A percentile compares a stretch with the other conserved stretches of the same genome.
Evolutionary conservation across 2,797 vertebrate genomes (phyloP).

Genomic region (Arnoldichthys spilopterus): DNA sequence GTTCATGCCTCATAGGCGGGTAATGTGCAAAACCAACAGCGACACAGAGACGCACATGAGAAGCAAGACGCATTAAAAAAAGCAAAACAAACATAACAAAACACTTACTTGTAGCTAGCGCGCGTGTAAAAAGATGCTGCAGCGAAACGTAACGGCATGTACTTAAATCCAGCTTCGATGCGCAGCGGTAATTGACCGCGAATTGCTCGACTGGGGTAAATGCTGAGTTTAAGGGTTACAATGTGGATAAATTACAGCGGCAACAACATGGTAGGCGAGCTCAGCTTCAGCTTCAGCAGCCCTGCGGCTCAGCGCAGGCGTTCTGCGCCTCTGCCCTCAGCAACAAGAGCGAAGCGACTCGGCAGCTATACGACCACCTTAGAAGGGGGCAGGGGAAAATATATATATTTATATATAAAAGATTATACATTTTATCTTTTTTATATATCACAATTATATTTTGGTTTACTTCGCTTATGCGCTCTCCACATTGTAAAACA

Average conservation of each 20-base stretch:
- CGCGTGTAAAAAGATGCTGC: conserved; percentile 29
- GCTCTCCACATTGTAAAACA: neutral
- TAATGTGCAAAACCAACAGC: conserved; percentile 1
- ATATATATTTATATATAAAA: no score
- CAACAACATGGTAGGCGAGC: conserved; percentile 47
- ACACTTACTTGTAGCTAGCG: conserved; percentile 54
- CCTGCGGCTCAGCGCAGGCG: conserved; percentile 39
- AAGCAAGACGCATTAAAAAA: neutral
- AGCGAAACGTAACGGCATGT: conserved; percentile 28
- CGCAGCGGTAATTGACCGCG: conserved; percentile 31
- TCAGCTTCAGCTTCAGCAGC: neutral
- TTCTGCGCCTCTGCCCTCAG: conserved; percentile 21
- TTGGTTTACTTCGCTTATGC: no score
- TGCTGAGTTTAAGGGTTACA: conserved; percentile 27
- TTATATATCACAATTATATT: no score
- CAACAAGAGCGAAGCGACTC: neutral
- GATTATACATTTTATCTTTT: no score
- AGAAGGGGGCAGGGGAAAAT: no score
- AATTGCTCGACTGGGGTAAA: neutral
- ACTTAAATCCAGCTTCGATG: conserved; percentile 22
- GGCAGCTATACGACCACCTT: neutral
- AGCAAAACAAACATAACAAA: neutral
- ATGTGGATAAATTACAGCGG: conserved; percentile 39
- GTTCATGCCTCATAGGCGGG: neutral
- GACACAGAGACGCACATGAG: conserved; percentile 9